Evolutionary conservation across 2,888 invertebrate species (phyloP).

Genomic region (Eumerus sabulonum): DNA sequence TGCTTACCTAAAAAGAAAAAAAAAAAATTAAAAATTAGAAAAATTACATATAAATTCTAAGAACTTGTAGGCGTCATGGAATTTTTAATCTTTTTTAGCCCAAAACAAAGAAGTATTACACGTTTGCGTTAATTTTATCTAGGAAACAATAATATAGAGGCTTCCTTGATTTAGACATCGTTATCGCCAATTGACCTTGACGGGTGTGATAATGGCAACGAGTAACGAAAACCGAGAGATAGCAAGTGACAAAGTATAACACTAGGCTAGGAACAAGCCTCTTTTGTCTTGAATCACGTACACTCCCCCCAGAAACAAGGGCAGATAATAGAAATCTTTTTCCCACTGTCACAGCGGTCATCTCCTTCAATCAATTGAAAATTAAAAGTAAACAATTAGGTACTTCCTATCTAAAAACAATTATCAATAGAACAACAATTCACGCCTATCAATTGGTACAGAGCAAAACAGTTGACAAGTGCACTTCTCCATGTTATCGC

Average conservation of each 20-base stretch:
- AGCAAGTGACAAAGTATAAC: no score
- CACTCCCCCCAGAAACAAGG: neutral
- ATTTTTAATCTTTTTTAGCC: no score
- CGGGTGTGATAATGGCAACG: no score
- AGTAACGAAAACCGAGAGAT: no score
- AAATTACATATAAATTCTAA: no score
- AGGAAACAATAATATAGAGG: no score
- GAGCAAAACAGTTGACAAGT: conserved; percentile 12
- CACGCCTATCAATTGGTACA: neutral
- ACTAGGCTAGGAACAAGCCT: neutral
- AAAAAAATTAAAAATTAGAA: neutral
- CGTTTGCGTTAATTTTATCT: no score
- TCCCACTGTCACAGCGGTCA: neutral
- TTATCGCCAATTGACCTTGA: no score
- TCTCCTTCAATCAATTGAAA: conserved; percentile 27
- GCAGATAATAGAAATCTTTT: neutral
- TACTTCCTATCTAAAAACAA: conserved; percentile 14
- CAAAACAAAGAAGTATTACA: no score
- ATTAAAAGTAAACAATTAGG: conserved; percentile 7
- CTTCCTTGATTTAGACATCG: no score
- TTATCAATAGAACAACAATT: conserved; percentile 9
- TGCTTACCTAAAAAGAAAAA: conserved; percentile 39
- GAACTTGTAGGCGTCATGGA: no score
- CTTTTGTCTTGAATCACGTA: neutral
- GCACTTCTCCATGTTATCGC: conserved; percentile 32